Percentiles rank a stretch among this genome's conserved stretches.
These are phyloP conservation scores for Sebastes baramenuke DNA, from an alignment of 2,797 vertebrate genomes.

Conservation along the genomic window DNA sequence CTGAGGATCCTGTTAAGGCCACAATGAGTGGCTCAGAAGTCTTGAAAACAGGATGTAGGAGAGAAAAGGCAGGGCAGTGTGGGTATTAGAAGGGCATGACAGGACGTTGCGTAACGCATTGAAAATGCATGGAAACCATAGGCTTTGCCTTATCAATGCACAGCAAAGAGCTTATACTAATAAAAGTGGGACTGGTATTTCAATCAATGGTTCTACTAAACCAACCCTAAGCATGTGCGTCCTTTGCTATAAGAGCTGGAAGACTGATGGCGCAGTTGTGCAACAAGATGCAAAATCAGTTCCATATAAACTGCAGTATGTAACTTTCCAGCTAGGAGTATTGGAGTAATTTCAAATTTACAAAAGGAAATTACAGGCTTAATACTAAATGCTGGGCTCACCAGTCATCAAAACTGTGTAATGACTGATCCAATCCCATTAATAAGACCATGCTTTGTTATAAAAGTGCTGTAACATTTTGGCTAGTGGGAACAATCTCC, in stretches of 20 bases:
- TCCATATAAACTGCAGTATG: background rate
- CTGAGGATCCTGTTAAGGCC: conserved; percentile 70
- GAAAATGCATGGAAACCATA: conserved; percentile 69
- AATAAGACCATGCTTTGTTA: conserved; percentile 43
- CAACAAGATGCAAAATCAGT: conserved; percentile 3
- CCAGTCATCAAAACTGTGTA: conserved; percentile 31
- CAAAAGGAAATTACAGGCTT: conserved; percentile 28
- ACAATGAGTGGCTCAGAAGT: conserved; percentile 64
- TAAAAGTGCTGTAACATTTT: conserved; percentile 24
- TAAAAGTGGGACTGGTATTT: conserved; percentile 22
- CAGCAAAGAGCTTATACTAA: conserved; percentile 27
- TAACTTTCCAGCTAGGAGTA: background rate
- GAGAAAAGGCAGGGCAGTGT: conserved; percentile 69
- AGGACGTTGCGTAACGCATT: conserved; percentile 66
- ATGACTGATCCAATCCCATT: conserved; percentile 38
- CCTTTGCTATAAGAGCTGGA: background rate
- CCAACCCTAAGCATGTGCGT: background rate
- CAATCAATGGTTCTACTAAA: conserved; percentile 11
- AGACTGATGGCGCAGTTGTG: background rate
- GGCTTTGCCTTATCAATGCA: conserved; percentile 62
- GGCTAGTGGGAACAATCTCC: conserved; percentile 2
- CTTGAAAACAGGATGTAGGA: conserved; percentile 79
- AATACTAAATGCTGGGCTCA: conserved; percentile 31
- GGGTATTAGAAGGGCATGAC: conserved; percentile 70
- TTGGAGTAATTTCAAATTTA: conserved; percentile 32